Conservation (phyloP, 2,113 vertebrate species). For the Peromyscus maniculatus region DNA sequence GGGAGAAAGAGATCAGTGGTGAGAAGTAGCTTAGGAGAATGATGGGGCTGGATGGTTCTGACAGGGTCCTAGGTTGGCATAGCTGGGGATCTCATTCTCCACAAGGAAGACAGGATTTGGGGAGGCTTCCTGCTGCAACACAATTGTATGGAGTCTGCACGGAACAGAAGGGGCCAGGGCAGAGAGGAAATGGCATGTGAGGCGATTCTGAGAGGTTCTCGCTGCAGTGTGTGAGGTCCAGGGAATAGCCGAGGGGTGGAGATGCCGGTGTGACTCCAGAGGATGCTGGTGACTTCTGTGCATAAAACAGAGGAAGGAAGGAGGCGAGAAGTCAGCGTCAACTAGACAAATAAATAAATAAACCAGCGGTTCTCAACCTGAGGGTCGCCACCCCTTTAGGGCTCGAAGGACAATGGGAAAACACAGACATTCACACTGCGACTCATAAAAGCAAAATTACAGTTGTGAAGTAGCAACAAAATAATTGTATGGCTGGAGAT, state of each 20-base stretch:
- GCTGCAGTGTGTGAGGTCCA: not conserved
- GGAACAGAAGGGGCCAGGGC: not conserved
- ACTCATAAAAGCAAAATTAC: not conserved
- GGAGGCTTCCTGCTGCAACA: not conserved
- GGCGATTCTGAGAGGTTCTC: not conserved
- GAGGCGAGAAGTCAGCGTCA: not conserved
- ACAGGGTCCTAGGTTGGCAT: rapidly evolving
- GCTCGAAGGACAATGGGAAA: not conserved
- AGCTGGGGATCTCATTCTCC: not conserved
- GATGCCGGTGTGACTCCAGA: too few relatives aligned
- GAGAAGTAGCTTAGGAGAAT: not conserved
- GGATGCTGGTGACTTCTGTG: rapidly evolving
- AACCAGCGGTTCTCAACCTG: not conserved
- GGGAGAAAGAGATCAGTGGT: not conserved
- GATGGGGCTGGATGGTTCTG: not conserved
- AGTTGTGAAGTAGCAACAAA: not conserved
- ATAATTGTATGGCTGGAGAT: not conserved
- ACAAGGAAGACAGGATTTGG: not conserved
- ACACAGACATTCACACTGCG: not conserved
- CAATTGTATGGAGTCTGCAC: rapidly evolving
- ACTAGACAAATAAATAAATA: not conserved
- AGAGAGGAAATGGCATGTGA: not conserved
- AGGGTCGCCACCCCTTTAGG: not conserved
- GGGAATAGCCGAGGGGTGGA: not conserved
- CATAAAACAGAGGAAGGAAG: not conserved